A percentile compares a stretch with the other conserved stretches of the same genome.
Evolutionary conservation across 2,797 vertebrate genomes (phyloP).

Genomic region (Gobionotothen gibberifrons): DNA sequence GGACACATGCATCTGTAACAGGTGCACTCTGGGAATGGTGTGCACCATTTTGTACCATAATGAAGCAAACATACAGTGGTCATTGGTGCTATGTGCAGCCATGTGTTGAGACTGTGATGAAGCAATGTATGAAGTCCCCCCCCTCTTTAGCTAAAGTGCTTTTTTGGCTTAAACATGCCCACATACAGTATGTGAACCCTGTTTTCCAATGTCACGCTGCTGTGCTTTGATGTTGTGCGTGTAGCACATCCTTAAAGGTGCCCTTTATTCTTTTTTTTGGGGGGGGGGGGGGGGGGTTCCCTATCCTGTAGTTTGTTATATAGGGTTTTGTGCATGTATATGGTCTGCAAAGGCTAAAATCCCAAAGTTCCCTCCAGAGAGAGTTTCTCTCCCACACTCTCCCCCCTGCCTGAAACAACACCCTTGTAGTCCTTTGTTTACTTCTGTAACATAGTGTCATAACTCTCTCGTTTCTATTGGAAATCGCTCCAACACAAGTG

Average conservation of each 20-base stretch:
- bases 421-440: no score
- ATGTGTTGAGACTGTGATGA: slow-evolving; percentile 29
- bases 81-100: background rate
- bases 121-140: background rate
- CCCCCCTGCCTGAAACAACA: no score
- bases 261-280: no score
- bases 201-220: background rate
- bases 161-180: background rate
- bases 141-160: background rate
- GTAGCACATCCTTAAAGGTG: background rate
- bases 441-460: no score
- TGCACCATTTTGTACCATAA: slow-evolving; percentile 6
- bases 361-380: no score
- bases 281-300: no score
- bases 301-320: no score
- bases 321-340: no score
- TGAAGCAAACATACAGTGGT: slow-evolving; percentile 3
- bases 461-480: no score
- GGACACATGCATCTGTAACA: slow-evolving; percentile 48
- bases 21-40: slow-evolving; percentile 37
- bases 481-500: no score
- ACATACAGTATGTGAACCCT: background rate
- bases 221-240: background rate
- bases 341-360: no score
- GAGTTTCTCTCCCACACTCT: no score